These are phyloP conservation scores for Tillus elongatus DNA, from an alignment of 2,888 invertebrate genomes.

Conservation along the genomic window DNA sequence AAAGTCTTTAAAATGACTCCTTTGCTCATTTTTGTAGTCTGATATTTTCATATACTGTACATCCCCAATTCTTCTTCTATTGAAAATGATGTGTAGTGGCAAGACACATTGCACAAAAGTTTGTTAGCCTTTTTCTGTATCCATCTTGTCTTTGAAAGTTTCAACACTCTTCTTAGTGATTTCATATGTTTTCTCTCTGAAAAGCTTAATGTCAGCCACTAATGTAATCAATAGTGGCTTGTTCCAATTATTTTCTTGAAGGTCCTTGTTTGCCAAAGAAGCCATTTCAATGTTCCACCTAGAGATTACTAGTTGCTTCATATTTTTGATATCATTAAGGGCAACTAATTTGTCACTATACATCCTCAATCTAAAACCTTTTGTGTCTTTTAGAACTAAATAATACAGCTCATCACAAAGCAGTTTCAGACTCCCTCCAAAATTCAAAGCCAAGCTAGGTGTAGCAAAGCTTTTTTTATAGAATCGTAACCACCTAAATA, in stretches of 20 bases:
- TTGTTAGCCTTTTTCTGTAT: constrained; percentile 1
- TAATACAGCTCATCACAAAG: constrained; percentile 11
- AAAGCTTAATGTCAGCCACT: constrained; percentile 1
- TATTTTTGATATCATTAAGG: constrained; percentile 1
- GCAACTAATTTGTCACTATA: not conserved
- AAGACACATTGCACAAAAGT: constrained; percentile 3
- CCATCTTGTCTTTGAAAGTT: constrained; percentile 2
- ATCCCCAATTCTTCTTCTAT: constrained; percentile 25
- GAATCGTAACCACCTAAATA: constrained; percentile 19
- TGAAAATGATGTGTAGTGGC: constrained; percentile 14
- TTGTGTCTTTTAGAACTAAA: constrained; percentile 2
- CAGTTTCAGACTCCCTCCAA: constrained; percentile 16
- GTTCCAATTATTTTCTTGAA: constrained; percentile 2
- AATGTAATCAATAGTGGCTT: constrained; percentile 2
- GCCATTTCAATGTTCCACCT: constrained; percentile 4
- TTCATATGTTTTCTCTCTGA: constrained; percentile 3
- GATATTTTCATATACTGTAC: constrained; percentile 24
- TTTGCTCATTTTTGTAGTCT: constrained; percentile 11
- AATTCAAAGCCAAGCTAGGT: too few relatives aligned
- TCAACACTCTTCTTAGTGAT: constrained; percentile 3
- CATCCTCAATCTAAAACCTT: not conserved
- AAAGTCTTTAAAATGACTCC: constrained; percentile 17
- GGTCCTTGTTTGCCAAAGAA: constrained; percentile 3
- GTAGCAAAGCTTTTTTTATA: constrained; percentile 16
- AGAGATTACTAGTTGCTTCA: not conserved